Evolutionary conservation across 1,140 invertebrate species (phyloP).

Genomic region (Trichoplusia ni): DNA sequence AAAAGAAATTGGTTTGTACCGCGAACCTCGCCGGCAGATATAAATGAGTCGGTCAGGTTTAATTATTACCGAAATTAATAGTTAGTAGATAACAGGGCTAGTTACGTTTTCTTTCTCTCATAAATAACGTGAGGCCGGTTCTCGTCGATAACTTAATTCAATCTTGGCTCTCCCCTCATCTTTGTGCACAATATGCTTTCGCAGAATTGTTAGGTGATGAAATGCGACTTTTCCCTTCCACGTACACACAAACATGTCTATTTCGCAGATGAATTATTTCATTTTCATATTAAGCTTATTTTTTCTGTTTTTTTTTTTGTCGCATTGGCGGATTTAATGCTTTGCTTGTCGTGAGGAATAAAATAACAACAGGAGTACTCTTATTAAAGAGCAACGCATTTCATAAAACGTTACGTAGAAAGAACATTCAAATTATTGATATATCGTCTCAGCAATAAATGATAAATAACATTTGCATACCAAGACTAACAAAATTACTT

Average conservation of each 20-base stretch:
- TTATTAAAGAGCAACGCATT: too few relatives aligned
- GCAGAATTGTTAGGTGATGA: constrained; percentile 41
- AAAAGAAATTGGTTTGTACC: constrained; percentile 34
- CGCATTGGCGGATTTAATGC: constrained; percentile 2
- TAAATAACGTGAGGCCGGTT: constrained; percentile 62
- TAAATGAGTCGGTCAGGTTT: constrained; percentile 58
- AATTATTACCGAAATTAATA: constrained; percentile 72
- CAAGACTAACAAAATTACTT: constrained; percentile 7
- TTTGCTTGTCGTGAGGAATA: neutral
- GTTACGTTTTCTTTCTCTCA: constrained; percentile 58
- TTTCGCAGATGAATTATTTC: constrained; percentile 27
- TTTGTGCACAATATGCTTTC: constrained; percentile 45
- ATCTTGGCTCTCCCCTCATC: constrained; percentile 68
- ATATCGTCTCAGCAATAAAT: too few relatives aligned
- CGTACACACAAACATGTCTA: constrained; percentile 28
- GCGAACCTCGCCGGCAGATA: constrained; percentile 39
- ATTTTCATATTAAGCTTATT: constrained; percentile 24
- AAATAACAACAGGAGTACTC: too few relatives aligned
- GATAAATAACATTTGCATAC: constrained; percentile 5
- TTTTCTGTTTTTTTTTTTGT: constrained; percentile 13
- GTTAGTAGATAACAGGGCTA: constrained; percentile 57
- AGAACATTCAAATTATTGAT: too few relatives aligned
- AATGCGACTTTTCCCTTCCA: constrained; percentile 38
- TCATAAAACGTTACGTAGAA: too few relatives aligned
- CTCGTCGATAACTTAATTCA: constrained; percentile 70